Percentiles rank a stretch among this genome's conserved stretches.
These are phyloP conservation scores for Omphaloscelis lunosa DNA, from an alignment of 2,888 invertebrate genomes.

Conservation along the genomic window DNA sequence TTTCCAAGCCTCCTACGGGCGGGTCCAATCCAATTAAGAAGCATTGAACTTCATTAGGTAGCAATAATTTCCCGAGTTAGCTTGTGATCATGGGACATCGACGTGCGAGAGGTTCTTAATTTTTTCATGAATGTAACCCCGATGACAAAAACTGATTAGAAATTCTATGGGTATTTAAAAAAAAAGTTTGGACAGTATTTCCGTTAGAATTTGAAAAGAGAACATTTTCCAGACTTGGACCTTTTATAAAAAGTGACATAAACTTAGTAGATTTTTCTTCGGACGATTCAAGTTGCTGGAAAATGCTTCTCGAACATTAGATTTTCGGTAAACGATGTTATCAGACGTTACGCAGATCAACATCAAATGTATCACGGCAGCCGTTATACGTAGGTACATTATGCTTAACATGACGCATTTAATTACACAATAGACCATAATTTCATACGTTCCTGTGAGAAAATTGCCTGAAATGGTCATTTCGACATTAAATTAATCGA, in stretches of 20 bases:
- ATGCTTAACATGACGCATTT: neutral
- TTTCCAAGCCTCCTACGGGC: neutral
- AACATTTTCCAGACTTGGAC: too few relatives aligned
- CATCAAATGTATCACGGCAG: neutral
- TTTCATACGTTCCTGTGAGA: neutral
- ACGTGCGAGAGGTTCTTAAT: neutral
- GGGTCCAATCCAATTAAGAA: neutral
- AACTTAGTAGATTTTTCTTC: neutral
- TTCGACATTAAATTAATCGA: too few relatives aligned
- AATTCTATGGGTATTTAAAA: neutral
- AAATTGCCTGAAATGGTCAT: neutral
- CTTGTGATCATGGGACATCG: neutral
- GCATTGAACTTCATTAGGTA: neutral
- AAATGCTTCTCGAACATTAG: neutral
- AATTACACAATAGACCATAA: slow-evolving; percentile 1
- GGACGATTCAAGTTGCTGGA: neutral
- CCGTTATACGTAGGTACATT: too few relatives aligned
- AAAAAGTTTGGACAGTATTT: neutral
- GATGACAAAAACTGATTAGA: neutral
- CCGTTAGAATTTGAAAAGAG: neutral
- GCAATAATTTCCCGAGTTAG: neutral
- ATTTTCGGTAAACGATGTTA: neutral
- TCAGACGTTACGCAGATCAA: neutral
- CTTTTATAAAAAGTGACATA: neutral
- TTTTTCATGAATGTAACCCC: neutral